Conservation (phyloP, 2,113 vertebrate genomes). For the Cochlearius cochlearius region DNA sequence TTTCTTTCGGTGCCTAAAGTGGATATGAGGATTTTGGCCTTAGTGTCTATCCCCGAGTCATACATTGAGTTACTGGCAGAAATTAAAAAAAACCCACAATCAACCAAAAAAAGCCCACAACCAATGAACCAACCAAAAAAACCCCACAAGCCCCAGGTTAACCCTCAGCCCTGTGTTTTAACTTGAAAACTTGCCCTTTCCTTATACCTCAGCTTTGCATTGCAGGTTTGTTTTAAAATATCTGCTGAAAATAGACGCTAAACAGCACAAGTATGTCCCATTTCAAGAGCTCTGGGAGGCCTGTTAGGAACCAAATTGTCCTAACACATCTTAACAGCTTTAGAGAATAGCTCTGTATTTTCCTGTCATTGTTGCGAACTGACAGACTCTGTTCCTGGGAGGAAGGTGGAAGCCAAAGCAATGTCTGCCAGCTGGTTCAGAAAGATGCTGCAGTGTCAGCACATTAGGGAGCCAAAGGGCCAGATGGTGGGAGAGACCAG, state of each 20-base stretch:
- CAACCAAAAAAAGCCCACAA: neutral
- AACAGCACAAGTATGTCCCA: neutral
- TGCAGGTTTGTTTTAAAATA: neutral
- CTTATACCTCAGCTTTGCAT: neutral
- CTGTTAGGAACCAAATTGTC: neutral
- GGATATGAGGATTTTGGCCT: neutral
- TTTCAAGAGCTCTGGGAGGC: neutral
- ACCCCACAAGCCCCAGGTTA: rapidly evolving
- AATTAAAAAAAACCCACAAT: neutral
- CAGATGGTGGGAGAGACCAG: constrained; percentile 49
- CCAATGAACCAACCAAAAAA: too few relatives aligned
- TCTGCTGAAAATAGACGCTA: neutral
- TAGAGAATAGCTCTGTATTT: neutral
- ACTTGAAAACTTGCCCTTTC: neutral
- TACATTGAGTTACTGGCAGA: neutral
- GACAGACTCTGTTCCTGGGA: neutral
- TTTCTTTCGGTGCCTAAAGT: neutral
- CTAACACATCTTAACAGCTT: neutral
- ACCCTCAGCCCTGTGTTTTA: neutral
- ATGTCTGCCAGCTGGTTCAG: constrained; percentile 39
- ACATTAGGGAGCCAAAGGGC: constrained; percentile 14
- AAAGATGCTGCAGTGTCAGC: constrained; percentile 22
- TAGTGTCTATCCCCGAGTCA: neutral
- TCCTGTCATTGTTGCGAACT: neutral
- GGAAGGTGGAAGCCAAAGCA: constrained; percentile 14